These are phyloP conservation scores for Netelia fuscicornis DNA, from an alignment of 2,888 invertebrate genomes.

Conservation along the genomic window DNA sequence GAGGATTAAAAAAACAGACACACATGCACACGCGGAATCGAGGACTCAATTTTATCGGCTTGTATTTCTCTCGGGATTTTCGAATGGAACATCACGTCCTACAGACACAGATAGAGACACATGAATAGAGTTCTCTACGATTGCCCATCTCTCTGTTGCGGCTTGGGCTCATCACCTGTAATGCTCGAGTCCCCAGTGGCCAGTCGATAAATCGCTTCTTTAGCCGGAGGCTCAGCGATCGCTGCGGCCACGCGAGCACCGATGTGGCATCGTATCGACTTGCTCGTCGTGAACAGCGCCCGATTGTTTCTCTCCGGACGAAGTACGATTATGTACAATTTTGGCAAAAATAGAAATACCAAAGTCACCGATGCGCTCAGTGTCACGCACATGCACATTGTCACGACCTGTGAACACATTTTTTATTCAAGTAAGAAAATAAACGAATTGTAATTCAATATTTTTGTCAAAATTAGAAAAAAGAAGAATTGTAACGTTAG, in stretches of 20 bases:
- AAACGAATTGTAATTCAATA: background rate
- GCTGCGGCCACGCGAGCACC: slow-evolving; percentile 86
- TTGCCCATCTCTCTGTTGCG: slow-evolving; percentile 5
- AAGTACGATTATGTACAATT: slow-evolving; percentile 91
- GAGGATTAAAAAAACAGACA: background rate
- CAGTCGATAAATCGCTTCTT: slow-evolving; percentile 73
- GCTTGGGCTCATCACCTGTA: slow-evolving; percentile 59
- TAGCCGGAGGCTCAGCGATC: slow-evolving; percentile 76
- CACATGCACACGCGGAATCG: background rate
- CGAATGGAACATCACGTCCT: background rate
- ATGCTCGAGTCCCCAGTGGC: slow-evolving; percentile 69
- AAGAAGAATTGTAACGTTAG: too few relatives aligned
- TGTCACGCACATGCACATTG: slow-evolving; percentile 89
- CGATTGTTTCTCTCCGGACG: slow-evolving; percentile 92
- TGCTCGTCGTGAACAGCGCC: slow-evolving; percentile 89
- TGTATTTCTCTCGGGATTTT: slow-evolving; percentile 31
- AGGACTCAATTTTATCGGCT: slow-evolving; percentile 50
- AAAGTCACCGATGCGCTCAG: slow-evolving; percentile 91
- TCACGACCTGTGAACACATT: slow-evolving; percentile 73
- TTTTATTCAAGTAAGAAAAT: background rate
- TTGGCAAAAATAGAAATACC: slow-evolving; percentile 91
- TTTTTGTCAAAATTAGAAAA: background rate
- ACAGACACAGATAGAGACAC: background rate
- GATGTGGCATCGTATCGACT: slow-evolving; percentile 87
- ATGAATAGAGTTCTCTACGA: background rate